phyloP scores from a whole-genome alignment of 2,888 invertebrate genomes.

The Rhabditophanes sp. region DNA sequence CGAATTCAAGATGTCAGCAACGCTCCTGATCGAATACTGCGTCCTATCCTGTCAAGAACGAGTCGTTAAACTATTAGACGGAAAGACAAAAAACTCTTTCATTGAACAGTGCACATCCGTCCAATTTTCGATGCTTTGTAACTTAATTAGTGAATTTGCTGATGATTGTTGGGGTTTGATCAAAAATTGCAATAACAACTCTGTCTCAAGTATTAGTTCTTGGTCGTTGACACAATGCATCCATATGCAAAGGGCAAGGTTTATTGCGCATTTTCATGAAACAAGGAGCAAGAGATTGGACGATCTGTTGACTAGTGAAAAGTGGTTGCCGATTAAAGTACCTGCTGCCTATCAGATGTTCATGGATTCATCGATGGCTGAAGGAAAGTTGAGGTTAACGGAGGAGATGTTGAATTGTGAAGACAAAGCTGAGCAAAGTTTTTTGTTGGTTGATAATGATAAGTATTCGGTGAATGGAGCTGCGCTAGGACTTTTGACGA shows the following conservation, averaged over 20 bases:
- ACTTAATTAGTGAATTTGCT: no score
- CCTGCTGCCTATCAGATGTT: constrained; percentile 72
- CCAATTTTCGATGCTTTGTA: no score
- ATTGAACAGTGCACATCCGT: background rate
- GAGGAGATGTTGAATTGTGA: constrained; percentile 1
- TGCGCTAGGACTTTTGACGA: constrained; percentile 68
- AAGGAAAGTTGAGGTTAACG: constrained; percentile 5
- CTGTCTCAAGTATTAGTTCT: no score
- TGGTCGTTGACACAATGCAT: no score
- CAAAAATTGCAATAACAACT: no score
- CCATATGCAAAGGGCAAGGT: constrained; percentile 63
- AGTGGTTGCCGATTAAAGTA: constrained; percentile 83
- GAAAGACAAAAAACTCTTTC: constrained; percentile 6
- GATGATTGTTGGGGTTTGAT: no score
- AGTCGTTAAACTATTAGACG: constrained; percentile 56
- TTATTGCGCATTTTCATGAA: constrained; percentile 73
- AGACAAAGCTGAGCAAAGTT: constrained; percentile 1
- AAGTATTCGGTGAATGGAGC: constrained; percentile 52
- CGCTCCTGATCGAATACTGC: constrained; percentile 54
- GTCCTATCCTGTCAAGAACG: constrained; percentile 82
- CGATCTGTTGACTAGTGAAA: constrained; percentile 68
- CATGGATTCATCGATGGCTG: constrained; percentile 49
- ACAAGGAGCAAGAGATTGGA: constrained; percentile 69
- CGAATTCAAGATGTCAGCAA: constrained; percentile 51
- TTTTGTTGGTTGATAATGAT: constrained; percentile 45